phyloP scores from a whole-genome alignment of 37 sponge, comb jelly and placozoan genomes.

The Crambe crambe region DNA sequence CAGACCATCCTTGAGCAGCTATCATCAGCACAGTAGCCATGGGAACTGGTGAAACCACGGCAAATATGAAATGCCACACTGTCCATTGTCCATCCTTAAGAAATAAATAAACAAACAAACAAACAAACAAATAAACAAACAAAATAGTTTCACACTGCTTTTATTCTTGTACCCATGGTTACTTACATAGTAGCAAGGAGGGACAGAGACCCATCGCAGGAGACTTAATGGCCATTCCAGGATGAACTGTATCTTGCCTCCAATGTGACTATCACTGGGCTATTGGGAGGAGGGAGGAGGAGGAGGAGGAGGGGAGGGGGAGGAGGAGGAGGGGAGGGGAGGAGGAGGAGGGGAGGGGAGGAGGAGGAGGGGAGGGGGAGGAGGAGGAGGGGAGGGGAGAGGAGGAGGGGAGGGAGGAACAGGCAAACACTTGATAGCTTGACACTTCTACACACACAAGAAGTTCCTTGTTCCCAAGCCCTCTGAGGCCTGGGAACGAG shows the following conservation, averaged over 20 bases:
- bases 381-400: no score
- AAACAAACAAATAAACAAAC: no score
- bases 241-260: conserved; percentile 79
- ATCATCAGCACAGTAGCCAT: conserved; percentile 62
- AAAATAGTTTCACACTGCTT: not conserved
- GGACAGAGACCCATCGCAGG: conserved; percentile 85
- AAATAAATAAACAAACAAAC: no score
- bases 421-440: no score
- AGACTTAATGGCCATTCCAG: conserved; percentile 81
- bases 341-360: no score
- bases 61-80: conserved; percentile 63
- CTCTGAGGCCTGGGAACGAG: no score
- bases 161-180: not conserved
- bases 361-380: no score
- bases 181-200: conserved; percentile 78
- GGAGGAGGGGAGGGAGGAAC: no score
- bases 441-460: no score
- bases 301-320: not conserved
- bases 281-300: conserved; percentile 14
- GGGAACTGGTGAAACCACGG: conserved; percentile 75
- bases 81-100: conserved; percentile 79
- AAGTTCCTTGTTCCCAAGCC: no score
- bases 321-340: not conserved
- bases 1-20: conserved; percentile 60
- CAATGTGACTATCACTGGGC: conserved; percentile 66